These are phyloP conservation scores for Hypercompe scribonia DNA, from an alignment of 2,888 invertebrate genomes.

Conservation along the genomic window DNA sequence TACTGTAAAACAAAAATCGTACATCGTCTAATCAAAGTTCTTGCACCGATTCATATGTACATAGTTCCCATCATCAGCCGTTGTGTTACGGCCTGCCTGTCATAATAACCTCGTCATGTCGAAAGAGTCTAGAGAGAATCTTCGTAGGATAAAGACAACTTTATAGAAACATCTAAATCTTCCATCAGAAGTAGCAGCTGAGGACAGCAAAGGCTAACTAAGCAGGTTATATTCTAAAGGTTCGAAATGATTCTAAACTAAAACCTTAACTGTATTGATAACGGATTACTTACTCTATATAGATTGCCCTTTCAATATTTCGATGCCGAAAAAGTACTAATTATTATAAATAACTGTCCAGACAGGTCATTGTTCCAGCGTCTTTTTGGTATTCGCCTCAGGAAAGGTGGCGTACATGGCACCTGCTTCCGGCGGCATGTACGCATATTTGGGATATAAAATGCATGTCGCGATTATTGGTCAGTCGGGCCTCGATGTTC, in stretches of 20 bases:
- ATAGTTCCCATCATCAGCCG: background rate
- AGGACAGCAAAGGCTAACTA: background rate
- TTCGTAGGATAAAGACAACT: no score
- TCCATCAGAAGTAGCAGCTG: background rate
- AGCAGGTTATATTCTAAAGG: background rate
- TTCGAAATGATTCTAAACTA: background rate
- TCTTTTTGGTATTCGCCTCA: slow-evolving; percentile 73
- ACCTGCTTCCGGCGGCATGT: slow-evolving; percentile 73
- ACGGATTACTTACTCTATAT: slow-evolving; percentile 1
- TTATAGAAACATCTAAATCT: background rate
- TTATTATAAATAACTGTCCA: slow-evolving; percentile 38
- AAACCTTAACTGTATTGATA: slow-evolving; percentile 1
- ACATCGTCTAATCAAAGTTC: no score
- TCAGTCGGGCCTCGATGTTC: slow-evolving; percentile 51
- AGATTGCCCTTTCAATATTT: slow-evolving; percentile 13
- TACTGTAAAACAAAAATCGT: no score
- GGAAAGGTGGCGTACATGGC: slow-evolving; percentile 73
- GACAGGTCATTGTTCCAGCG: slow-evolving; percentile 73
- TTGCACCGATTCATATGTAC: no score
- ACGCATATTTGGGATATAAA: slow-evolving; percentile 62
- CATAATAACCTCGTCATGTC: background rate
- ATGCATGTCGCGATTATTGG: slow-evolving; percentile 55
- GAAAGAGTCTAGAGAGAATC: no score
- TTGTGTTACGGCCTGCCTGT: background rate
- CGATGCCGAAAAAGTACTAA: slow-evolving; percentile 47